Conservation (phyloP, 2,888 invertebrate genomes). For the Gnatocerus cornutus region DNA sequence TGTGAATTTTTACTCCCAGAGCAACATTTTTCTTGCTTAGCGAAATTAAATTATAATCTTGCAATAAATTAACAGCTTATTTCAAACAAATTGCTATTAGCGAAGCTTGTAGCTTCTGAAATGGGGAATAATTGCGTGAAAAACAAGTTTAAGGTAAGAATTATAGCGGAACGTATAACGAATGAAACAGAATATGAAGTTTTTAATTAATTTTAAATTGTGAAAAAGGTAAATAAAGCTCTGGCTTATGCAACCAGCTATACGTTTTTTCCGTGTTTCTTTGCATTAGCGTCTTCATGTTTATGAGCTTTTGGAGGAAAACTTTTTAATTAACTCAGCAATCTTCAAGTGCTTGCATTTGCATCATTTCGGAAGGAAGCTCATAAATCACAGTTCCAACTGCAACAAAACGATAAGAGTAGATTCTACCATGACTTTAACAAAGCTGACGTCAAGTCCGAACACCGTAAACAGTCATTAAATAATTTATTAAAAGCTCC, state of each 20-base stretch:
- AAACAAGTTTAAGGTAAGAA: constrained; percentile 14
- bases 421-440: constrained; percentile 12
- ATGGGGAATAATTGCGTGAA: constrained; percentile 21
- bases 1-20: not conserved
- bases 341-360: constrained; percentile 3
- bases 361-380: constrained; percentile 40
- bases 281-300: too few species aligned
- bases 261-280: too few species aligned
- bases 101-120: constrained; percentile 4
- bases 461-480: constrained; percentile 36
- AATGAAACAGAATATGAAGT: not conserved
- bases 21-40: constrained; percentile 10
- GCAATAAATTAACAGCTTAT: constrained; percentile 24
- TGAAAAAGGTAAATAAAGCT: too few species aligned
- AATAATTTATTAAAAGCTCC: constrained; percentile 37
- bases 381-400: constrained; percentile 25
- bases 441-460: constrained; percentile 35
- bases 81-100: constrained; percentile 20
- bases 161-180: not conserved
- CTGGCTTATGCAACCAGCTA: too few species aligned
- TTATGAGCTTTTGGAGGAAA: too few species aligned
- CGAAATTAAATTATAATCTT: constrained; percentile 29
- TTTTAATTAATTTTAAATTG: not conserved
- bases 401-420: constrained; percentile 23
- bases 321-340: not conserved